A percentile compares a stretch with the other conserved stretches of the same genome.
Evolutionary conservation across 2,888 invertebrate species (phyloP).

Genomic region (Lepidocyrtoides sp.): DNA sequence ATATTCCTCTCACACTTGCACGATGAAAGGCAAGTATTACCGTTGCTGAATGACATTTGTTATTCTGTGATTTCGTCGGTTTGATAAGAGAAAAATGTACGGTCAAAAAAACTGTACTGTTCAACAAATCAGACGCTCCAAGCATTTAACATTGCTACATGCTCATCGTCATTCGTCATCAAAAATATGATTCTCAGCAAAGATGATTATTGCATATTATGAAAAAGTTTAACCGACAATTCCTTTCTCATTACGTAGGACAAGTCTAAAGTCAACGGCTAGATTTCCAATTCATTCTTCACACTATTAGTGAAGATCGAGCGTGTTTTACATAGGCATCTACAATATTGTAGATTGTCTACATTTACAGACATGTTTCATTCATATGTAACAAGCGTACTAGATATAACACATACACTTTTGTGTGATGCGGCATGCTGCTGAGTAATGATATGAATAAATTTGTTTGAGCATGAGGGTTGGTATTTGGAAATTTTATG

Average conservation of each 20-base stretch:
- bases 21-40: neutral
- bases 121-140: neutral
- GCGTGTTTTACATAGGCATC: too few species aligned
- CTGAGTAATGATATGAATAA: slow-evolving; percentile 43
- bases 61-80: neutral
- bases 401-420: neutral
- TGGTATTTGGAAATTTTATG: neutral
- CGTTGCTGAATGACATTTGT: neutral
- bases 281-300: neutral
- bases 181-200: neutral
- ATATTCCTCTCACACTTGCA: neutral
- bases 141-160: neutral
- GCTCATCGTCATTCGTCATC: slow-evolving; percentile 18
- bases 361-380: neutral
- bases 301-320: too few species aligned
- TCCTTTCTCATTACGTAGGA: slow-evolving; percentile 75
- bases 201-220: slow-evolving; percentile 30
- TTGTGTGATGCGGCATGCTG: neutral
- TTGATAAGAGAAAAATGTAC: neutral
- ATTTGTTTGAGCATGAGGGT: slow-evolving; percentile 38
- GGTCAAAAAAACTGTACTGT: too few species aligned
- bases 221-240: slow-evolving; percentile 75
- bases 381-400: neutral
- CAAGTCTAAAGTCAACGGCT: slow-evolving; percentile 64
- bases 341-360: too few species aligned